Evolutionary conservation across 2,888 invertebrate genomes (phyloP).

Genomic region (Macrophya alboannulata): DNA sequence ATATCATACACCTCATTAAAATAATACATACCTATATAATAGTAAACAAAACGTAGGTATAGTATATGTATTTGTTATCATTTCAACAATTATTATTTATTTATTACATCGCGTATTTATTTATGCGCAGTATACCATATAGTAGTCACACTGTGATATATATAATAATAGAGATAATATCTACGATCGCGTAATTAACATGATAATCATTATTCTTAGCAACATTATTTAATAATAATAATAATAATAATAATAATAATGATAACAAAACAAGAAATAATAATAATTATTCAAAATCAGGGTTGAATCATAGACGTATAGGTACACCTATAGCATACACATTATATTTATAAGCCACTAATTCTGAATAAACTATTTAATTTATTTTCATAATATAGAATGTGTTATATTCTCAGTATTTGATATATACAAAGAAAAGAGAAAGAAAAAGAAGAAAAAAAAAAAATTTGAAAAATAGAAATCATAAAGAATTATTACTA

Average conservation of each 20-base stretch:
- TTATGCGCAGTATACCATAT: not conserved
- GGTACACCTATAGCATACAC: not conserved
- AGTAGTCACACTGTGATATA: not conserved
- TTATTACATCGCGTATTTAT: not conserved
- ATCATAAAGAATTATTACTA: not conserved
- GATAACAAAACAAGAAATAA: slow-evolving; percentile 24
- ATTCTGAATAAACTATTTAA: slow-evolving; percentile 18
- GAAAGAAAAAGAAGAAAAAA: too few species aligned
- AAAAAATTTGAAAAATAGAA: not conserved
- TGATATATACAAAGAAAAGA: not conserved
- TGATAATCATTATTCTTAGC: not conserved
- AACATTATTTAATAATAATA: slow-evolving; percentile 18
- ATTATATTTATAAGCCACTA: slow-evolving; percentile 33
- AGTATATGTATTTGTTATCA: slow-evolving; percentile 18
- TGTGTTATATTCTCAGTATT: not conserved
- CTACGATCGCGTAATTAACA: not conserved
- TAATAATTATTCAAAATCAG: slow-evolving; percentile 26
- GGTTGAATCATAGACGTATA: not conserved
- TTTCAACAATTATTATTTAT: slow-evolving; percentile 13
- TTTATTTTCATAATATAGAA: slow-evolving; percentile 19
- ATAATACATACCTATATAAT: not conserved
- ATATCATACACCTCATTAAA: not conserved
- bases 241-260: slow-evolving; percentile 23
- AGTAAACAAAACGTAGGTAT: not conserved
- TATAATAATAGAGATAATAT: slow-evolving; percentile 16